Evolutionary conservation across 2,113 vertebrate genomes (phyloP), one percentile per base, ranked within the genome.

Genomic region (Hassar affinis): DNA sequence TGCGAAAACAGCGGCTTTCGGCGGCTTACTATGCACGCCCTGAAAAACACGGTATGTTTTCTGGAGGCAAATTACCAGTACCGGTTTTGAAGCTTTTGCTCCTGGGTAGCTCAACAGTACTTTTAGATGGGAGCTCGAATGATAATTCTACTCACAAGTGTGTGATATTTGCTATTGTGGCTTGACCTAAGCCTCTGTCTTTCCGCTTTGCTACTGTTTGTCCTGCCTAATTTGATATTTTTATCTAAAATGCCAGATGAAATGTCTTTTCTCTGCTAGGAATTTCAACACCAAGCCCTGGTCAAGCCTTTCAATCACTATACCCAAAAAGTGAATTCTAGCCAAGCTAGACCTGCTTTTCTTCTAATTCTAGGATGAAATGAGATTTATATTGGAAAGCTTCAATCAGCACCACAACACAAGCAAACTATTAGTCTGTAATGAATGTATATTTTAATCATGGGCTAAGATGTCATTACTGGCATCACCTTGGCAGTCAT

Each of bases 171-270:
- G 77, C 76, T n/a, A 1, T 15, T 61, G 77, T 45, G 25, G 57
- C 57, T 78, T 59, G 9, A 57, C 52, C 54, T 33, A 78, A 22
- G 27, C 74, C 25, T 42, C 54, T 59, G 54, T 59, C 56, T 38
- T 45, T 61, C 38, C 61, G 51, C 12, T 45, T 74, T 27, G 17
- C 42, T n/a, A 12, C n/a, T n/a, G 68, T 49, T 74, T 74, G n/a
- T 30, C n/a, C 45, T 27, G 47, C 18, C 15, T 75, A 75, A 75
- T 51, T 27, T 75, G 71, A 75, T 75, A 27, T 75, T 75, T 51
- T 52, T 75, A 27, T 52, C 71, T 30, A 75, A 75, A 75, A 75
- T 75, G 71, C 15, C 71, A 51, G 71, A 75, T 49, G 71, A 75
- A 75, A 75, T 75, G 71, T 75, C 71, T 27, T 18, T 25, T 52